phyloP scores from a whole-genome alignment of 2,113 vertebrate genomes.

The Corythoichthys intestinalis region DNA sequence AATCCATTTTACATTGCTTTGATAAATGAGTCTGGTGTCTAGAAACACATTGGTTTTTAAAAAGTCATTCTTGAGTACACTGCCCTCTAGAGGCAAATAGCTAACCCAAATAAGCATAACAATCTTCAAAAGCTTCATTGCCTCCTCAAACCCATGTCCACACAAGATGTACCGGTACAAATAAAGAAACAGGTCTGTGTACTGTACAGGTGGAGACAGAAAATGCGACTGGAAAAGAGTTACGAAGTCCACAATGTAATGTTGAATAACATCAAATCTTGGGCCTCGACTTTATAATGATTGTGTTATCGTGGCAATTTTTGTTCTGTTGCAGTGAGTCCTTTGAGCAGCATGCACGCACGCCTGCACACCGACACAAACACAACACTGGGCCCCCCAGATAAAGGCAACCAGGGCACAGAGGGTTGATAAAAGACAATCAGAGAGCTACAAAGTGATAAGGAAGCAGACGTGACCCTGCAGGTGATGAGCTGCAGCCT shows the following conservation, averaged over 20 bases:
- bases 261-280: constrained; percentile 30
- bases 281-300: constrained; percentile 34
- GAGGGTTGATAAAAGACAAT: constrained; percentile 56
- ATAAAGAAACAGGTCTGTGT: not conserved
- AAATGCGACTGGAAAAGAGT: constrained; percentile 16
- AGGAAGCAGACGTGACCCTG: constrained; percentile 45
- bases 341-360: constrained; percentile 28
- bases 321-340: constrained; percentile 48
- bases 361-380: not conserved
- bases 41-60: not conserved
- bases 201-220: not conserved
- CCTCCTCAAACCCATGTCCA: not conserved
- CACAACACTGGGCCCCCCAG: constrained; percentile 18
- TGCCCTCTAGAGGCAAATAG: constrained; percentile 75
- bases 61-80: constrained; percentile 51
- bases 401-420: constrained; percentile 62
- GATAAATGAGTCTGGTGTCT: not conserved
- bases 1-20: not conserved
- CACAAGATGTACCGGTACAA: not conserved
- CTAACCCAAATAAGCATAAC: not conserved
- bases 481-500: constrained; percentile 48
- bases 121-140: not conserved
- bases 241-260: constrained; percentile 29
- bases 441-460: constrained; percentile 52
- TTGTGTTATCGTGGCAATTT: constrained; percentile 49